These are phyloP conservation scores for Laterallus jamaicensis DNA, from an alignment of 2,113 vertebrate species.

Conservation along the genomic window DNA sequence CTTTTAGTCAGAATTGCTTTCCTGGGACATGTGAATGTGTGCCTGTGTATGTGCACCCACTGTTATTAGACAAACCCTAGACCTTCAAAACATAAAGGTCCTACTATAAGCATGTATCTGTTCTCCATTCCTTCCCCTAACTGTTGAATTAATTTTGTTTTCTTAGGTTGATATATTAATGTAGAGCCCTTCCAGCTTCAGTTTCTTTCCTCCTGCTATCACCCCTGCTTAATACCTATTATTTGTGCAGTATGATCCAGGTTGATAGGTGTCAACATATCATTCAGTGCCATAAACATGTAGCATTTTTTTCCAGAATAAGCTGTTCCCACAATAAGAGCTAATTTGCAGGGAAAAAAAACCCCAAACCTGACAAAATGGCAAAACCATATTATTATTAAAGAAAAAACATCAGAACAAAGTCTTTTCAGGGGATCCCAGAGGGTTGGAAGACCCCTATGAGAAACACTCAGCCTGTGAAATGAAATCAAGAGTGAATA, in stretches of 20 bases:
- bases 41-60: neutral
- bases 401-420: neutral
- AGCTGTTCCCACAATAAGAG: neutral
- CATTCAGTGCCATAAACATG: neutral
- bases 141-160: neutral
- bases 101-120: neutral
- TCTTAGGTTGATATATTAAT: neutral
- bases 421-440: neutral
- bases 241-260: neutral
- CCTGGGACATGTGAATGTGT: too few species aligned
- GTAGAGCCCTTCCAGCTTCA: neutral
- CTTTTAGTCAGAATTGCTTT: neutral
- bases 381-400: neutral
- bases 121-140: fast-evolving
- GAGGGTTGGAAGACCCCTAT: neutral
- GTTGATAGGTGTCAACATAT: neutral
- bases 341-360: neutral
- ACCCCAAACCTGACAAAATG: neutral
- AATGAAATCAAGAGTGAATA: neutral
- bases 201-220: neutral
- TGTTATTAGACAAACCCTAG: neutral
- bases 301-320: neutral
- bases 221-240: neutral
- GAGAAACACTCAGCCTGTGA: neutral
- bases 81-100: neutral